Percentiles rank a stretch among this genome's conserved stretches.
phyloP scores from a whole-genome alignment of 2,113 vertebrate genomes.

The Dasyurus viverrinus region DNA sequence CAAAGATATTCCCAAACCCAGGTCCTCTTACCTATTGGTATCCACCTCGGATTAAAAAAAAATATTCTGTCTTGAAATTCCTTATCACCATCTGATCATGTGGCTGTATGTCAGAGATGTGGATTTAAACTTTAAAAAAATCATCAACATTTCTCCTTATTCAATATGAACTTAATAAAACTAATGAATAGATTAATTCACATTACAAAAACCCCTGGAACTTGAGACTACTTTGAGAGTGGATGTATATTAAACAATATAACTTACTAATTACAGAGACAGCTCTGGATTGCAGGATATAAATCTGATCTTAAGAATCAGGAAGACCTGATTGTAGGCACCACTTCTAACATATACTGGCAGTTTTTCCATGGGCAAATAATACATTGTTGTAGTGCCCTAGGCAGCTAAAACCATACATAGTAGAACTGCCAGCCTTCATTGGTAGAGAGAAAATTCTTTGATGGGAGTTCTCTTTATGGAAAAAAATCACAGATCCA shows the following conservation, averaged over 20 bases:
- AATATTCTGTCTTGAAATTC: slow-evolving; percentile 68
- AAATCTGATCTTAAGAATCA: not conserved
- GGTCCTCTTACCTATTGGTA: not conserved
- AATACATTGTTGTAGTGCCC: not conserved
- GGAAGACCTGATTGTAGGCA: not conserved
- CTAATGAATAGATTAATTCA: not conserved
- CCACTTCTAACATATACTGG: not conserved
- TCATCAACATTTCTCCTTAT: slow-evolving; percentile 41
- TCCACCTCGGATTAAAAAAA: slow-evolving; percentile 68
- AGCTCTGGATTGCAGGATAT: not conserved
- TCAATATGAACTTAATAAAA: slow-evolving; percentile 19
- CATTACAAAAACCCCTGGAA: not conserved
- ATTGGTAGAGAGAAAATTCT: not conserved
- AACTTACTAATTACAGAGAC: not conserved
- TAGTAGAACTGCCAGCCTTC: not conserved
- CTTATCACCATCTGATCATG: slow-evolving; percentile 64
- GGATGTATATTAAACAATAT: not conserved
- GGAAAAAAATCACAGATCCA: not conserved
- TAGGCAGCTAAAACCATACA: not conserved
- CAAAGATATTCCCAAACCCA: slow-evolving; percentile 57
- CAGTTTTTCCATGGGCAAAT: not conserved
- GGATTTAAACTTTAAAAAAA: slow-evolving; percentile 65
- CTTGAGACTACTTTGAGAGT: not conserved
- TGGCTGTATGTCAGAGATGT: slow-evolving; percentile 45
- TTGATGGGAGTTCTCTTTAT: not conserved